phyloP scores from a whole-genome alignment of 2,113 vertebrate species.

The Sander lucioperca region DNA sequence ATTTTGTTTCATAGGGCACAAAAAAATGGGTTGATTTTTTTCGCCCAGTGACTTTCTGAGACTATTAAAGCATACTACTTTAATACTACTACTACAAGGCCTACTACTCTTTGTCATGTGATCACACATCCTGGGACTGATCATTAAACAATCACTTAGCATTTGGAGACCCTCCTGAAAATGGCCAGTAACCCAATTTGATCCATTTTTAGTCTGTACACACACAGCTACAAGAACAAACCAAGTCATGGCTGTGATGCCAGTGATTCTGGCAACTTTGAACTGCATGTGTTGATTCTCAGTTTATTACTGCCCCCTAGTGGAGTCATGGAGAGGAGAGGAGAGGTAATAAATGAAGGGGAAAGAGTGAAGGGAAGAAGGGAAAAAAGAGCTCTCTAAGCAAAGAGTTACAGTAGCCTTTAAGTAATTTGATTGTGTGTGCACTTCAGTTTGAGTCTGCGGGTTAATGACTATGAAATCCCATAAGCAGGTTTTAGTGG shows the following conservation, averaged over 20 bases:
- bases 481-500: conserved; percentile 52
- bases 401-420: conserved; percentile 1
- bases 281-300: conserved; percentile 7
- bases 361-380: background rate
- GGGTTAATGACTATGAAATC: conserved; percentile 66
- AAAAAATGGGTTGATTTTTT: background rate
- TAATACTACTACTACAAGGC: no score
- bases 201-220: background rate
- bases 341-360: background rate
- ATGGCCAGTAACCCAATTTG: conserved; percentile 16
- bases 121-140: conserved; percentile 1
- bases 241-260: background rate
- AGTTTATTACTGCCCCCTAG: conserved; percentile 59
- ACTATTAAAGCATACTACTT: conserved; percentile 1
- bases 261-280: conserved; percentile 5
- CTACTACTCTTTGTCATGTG: background rate
- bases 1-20: background rate
- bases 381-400: background rate
- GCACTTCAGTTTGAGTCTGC: conserved; percentile 31
- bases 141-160: conserved; percentile 32
- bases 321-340: conserved; percentile 31
- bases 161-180: conserved; percentile 35
- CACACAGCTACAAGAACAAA: conserved; percentile 6
- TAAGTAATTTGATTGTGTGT: conserved; percentile 18
- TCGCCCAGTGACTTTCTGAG: background rate